Evolutionary conservation across 2,797 vertebrate species (phyloP).

Genomic region (Catharus ustulatus): DNA sequence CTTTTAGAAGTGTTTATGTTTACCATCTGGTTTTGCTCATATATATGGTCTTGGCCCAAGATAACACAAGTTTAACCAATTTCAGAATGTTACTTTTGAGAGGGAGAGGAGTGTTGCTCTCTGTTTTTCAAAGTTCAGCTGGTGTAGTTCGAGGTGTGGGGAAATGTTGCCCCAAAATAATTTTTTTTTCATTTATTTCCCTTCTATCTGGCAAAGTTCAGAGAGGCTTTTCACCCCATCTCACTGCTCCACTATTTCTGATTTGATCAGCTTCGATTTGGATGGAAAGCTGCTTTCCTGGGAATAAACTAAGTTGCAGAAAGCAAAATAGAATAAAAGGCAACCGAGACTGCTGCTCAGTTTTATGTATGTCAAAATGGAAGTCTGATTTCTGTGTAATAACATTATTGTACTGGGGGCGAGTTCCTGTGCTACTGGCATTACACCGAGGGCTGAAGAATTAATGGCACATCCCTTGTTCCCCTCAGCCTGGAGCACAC

Average conservation of each 20-base stretch:
- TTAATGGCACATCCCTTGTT: not conserved
- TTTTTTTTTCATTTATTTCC: not conserved
- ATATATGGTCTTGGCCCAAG: conserved; percentile 51
- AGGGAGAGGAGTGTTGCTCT: not conserved
- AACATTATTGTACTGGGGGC: not conserved
- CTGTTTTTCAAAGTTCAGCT: not conserved
- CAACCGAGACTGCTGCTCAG: not conserved
- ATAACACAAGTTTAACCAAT: conserved; percentile 47
- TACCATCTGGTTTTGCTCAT: conserved; percentile 73
- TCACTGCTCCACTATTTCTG: not conserved
- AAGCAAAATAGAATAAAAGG: not conserved
- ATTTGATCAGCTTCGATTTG: not conserved
- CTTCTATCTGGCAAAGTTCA: not conserved
- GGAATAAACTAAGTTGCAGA: not conserved
- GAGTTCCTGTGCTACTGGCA: not conserved
- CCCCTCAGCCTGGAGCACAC: not conserved
- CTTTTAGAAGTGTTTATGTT: conserved; percentile 71
- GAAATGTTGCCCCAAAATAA: not conserved
- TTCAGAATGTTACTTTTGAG: not conserved
- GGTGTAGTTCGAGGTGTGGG: not conserved
- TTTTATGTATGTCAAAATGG: not conserved
- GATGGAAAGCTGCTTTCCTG: conserved; percentile 14
- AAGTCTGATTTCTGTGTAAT: not conserved
- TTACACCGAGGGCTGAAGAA: not conserved
- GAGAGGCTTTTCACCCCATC: not conserved